phyloP scores from a whole-genome alignment of 2,113 vertebrate genomes.

The Channa argus region DNA sequence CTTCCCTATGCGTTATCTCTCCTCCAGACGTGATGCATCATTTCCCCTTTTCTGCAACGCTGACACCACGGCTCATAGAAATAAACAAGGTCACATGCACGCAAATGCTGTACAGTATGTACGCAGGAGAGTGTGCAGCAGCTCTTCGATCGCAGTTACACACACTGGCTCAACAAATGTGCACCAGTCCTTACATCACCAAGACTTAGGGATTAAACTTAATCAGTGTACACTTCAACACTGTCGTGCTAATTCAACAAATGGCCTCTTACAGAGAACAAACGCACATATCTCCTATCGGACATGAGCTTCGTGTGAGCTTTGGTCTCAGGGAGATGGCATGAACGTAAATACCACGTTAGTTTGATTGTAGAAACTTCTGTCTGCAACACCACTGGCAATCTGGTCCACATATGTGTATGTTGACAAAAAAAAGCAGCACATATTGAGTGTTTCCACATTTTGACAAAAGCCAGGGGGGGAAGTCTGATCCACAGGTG shows the following conservation, averaged over 20 bases:
- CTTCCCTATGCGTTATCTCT: conserved; percentile 72
- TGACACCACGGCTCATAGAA: conserved; percentile 1
- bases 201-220: conserved; percentile 70
- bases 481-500: too few species aligned
- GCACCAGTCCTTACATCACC: conserved; percentile 63
- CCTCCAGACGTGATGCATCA: conserved; percentile 66
- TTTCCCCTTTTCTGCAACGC: conserved; percentile 52
- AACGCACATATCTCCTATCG: conserved; percentile 32
- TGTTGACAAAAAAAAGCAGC: too few species aligned
- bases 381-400: too few species aligned
- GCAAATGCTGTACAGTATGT: conserved; percentile 6
- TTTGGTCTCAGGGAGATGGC: conserved; percentile 62
- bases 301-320: conserved; percentile 48
- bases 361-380: not conserved
- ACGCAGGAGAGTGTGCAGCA: conserved; percentile 12
- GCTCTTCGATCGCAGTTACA: conserved; percentile 47
- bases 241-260: conserved; percentile 76
- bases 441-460: too few species aligned
- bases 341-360: conserved; percentile 51
- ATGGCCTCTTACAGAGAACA: conserved; percentile 52
- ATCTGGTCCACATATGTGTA: too few species aligned
- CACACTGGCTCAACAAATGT: conserved; percentile 16
- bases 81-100: conserved; percentile 20
- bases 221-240: conserved; percentile 75
- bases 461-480: too few species aligned